Evolutionary conservation across 2,797 vertebrate genomes (phyloP).

Genomic region (Amblyraja radiata): DNA sequence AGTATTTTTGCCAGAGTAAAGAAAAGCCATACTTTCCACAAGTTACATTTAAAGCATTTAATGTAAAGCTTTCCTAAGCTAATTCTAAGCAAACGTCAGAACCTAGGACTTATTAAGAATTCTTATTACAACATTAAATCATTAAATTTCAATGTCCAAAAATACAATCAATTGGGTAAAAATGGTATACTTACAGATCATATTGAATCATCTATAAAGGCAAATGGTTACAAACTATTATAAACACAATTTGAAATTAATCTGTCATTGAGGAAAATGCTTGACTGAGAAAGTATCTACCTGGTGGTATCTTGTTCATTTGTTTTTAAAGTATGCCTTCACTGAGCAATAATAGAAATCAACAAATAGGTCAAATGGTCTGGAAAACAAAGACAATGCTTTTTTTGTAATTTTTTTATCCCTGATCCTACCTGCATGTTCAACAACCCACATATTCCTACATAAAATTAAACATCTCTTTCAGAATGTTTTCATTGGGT

Average conservation of each 20-base stretch:
- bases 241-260: not conserved
- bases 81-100: not conserved
- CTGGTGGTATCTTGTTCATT: not conserved
- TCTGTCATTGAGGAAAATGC: not conserved
- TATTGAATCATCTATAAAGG: not conserved
- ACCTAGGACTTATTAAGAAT: not conserved
- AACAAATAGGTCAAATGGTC: not conserved
- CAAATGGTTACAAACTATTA: not conserved
- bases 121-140: not conserved
- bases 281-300: not conserved
- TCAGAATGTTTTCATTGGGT: not conserved
- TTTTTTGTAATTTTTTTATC: not conserved
- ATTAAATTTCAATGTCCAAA: not conserved
- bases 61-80: not conserved
- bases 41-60: not conserved
- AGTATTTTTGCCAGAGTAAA: not conserved
- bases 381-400: not conserved
- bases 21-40: not conserved
- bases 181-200: not conserved
- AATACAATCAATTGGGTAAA: not conserved
- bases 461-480: not conserved
- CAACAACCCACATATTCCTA: not conserved
- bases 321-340: not conserved
- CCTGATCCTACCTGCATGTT: too few species aligned
- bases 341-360: not conserved